Percentiles rank a stretch among this genome's conserved stretches.
Evolutionary conservation across 2,888 invertebrate genomes (phyloP).

Genomic region (Phengaris arion): DNA sequence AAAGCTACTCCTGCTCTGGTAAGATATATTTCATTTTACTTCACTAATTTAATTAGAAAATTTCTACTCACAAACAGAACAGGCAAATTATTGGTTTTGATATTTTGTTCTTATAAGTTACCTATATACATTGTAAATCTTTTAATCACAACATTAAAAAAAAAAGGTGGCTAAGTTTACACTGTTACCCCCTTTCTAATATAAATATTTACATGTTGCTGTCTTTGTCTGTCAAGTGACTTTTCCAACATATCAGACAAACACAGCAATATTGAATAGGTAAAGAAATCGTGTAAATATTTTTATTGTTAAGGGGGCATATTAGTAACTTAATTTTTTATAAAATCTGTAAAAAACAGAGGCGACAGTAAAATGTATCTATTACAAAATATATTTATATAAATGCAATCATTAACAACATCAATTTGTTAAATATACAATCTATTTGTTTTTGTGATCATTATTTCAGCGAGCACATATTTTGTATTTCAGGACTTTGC

Average conservation of each 20-base stretch:
- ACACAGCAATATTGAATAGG: too few relatives aligned
- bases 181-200: too few relatives aligned
- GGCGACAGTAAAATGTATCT: background rate
- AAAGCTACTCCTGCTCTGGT: slow-evolving; percentile 81
- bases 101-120: background rate
- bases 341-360: background rate
- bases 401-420: background rate
- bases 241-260: too few relatives aligned
- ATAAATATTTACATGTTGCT: too few relatives aligned
- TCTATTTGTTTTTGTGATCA: slow-evolving; percentile 19
- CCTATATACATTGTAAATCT: slow-evolving; percentile 1
- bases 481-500: slow-evolving; percentile 32
- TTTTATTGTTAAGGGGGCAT: too few relatives aligned
- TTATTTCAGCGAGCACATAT: slow-evolving; percentile 18
- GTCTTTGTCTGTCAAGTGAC: too few relatives aligned
- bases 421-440: slow-evolving; percentile 13
- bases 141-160: background rate
- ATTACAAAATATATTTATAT: background rate
- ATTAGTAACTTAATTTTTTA: background rate
- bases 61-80: background rate
- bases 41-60: slow-evolving; percentile 17
- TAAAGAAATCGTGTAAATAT: too few relatives aligned
- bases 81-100: background rate
- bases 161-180: background rate
- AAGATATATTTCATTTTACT: slow-evolving; percentile 44